phyloP scores from a whole-genome alignment of 1,140 invertebrate genomes.

The Phymorhynchus buccinoides region DNA sequence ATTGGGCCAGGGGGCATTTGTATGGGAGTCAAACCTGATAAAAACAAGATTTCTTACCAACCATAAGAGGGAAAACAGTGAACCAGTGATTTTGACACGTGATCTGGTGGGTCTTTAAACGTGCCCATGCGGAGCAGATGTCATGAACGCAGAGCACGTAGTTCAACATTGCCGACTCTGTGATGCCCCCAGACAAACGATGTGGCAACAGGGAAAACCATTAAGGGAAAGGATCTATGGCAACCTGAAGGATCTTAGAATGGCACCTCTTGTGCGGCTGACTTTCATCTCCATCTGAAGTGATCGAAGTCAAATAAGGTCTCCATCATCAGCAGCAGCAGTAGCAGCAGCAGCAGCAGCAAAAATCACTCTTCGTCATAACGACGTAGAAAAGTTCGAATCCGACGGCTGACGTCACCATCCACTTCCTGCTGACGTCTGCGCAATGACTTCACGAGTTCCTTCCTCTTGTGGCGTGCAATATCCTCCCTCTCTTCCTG shows the following conservation, averaged over 20 bases:
- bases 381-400: constrained; percentile 6
- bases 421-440: constrained; percentile 28
- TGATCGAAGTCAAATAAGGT: too few relatives aligned
- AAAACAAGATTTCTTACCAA: too few relatives aligned
- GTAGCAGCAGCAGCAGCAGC: background rate
- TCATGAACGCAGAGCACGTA: too few relatives aligned
- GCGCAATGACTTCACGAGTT: constrained; percentile 22
- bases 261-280: background rate
- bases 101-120: too few relatives aligned
- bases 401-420: constrained; percentile 22
- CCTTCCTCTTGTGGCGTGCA: constrained; percentile 13
- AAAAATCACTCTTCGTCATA: background rate
- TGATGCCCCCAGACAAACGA: too few relatives aligned
- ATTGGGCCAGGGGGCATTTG: too few relatives aligned
- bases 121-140: too few relatives aligned
- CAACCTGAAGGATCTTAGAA: background rate
- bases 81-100: too few relatives aligned
- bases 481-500: constrained; percentile 4
- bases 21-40: too few relatives aligned
- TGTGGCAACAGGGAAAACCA: background rate
- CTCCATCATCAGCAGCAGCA: background rate
- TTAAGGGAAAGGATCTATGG: background rate
- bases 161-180: too few relatives aligned
- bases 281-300: background rate
- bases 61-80: too few relatives aligned